phyloP scores from a whole-genome alignment of 2,113 vertebrate species.

The Ceuthmochares aereus region DNA sequence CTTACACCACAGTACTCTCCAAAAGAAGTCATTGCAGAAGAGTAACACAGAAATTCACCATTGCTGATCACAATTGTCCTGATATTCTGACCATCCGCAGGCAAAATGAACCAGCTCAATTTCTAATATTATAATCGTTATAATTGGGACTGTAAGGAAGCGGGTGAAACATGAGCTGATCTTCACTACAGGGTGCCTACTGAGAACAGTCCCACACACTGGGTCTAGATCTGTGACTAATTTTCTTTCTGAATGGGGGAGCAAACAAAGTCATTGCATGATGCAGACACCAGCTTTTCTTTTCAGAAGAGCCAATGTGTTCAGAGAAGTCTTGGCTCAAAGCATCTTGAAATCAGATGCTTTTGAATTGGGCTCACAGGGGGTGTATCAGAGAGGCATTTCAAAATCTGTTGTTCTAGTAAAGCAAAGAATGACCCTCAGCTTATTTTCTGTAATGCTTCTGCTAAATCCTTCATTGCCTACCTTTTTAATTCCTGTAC shows the following conservation, averaged over 20 bases:
- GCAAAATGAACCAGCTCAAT: not conserved
- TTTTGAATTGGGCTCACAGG: not conserved
- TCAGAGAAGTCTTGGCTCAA: not conserved
- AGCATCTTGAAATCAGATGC: not conserved
- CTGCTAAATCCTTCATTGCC: not conserved
- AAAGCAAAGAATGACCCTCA: not conserved
- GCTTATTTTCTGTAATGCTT: not conserved
- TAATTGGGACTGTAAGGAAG: not conserved
- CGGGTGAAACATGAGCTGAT: not conserved
- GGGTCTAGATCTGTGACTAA: not conserved
- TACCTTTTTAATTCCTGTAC: not conserved
- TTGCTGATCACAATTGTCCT: not conserved
- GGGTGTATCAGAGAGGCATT: not conserved
- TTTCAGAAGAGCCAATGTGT: not conserved
- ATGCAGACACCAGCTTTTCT: not conserved
- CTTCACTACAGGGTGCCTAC: not conserved
- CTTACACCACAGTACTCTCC: not conserved
- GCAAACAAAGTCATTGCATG: not conserved
- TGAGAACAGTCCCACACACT: not conserved
- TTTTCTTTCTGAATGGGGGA: not conserved
- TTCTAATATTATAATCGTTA: not conserved
- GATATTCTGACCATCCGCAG: not conserved
- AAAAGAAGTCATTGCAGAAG: not conserved
- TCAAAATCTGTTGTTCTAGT: not conserved
- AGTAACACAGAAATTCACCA: not conserved